Evolutionary conservation across 2,888 invertebrate genomes (phyloP).

Genomic region (Lutraria lutraria): DNA sequence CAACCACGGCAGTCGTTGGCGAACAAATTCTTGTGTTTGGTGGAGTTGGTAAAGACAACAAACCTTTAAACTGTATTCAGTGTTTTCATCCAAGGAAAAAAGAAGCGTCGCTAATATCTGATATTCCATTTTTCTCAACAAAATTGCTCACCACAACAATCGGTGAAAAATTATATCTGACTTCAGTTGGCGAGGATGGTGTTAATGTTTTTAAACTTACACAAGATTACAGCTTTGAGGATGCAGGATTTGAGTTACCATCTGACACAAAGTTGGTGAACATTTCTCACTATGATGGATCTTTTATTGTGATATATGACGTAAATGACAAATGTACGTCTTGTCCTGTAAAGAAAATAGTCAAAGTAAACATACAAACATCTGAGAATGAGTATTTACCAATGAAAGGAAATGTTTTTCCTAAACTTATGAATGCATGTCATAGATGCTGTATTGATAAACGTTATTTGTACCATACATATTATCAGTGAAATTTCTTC

Average conservation of each 20-base stretch:
- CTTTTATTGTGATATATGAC: conserved; percentile 59
- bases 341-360: conserved; percentile 51
- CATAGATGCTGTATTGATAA: conserved; percentile 68
- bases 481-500: conserved; percentile 67
- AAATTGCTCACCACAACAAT: conserved; percentile 57
- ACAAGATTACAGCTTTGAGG: conserved; percentile 49
- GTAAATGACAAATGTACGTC: conserved; percentile 25
- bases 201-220: conserved; percentile 56
- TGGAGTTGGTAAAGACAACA: conserved; percentile 57
- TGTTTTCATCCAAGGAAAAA: conserved; percentile 66
- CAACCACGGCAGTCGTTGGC: conserved; percentile 61
- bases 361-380: conserved; percentile 55
- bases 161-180: conserved; percentile 54
- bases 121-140: conserved; percentile 51
- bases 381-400: conserved; percentile 49
- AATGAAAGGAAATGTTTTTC: conserved; percentile 56
- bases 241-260: conserved; percentile 58
- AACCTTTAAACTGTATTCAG: conserved; percentile 58
- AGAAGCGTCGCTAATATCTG: conserved; percentile 61
- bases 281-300: conserved; percentile 61
- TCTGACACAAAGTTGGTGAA: conserved; percentile 54
- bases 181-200: conserved; percentile 50
- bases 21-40: conserved; percentile 71
- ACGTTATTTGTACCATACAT: conserved; percentile 73
- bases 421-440: conserved; percentile 70